phyloP scores from a whole-genome alignment of 2,113 vertebrate genomes.

The Sminthopsis crassicaudata region DNA sequence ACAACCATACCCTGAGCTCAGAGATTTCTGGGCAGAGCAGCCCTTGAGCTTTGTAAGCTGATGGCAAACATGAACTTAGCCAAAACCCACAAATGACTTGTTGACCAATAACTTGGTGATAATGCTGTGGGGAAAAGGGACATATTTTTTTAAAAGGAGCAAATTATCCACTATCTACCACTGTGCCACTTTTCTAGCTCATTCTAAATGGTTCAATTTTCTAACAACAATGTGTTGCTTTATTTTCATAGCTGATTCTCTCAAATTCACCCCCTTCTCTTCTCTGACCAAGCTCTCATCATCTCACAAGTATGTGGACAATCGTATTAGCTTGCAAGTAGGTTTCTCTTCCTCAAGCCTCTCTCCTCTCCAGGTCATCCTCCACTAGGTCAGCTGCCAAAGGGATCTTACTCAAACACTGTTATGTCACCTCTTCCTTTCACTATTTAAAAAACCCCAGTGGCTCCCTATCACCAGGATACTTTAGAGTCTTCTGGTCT shows the following conservation, averaged over 20 bases:
- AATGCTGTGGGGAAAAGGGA: slow-evolving; percentile 29
- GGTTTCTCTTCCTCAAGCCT: no score
- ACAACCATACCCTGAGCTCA: background rate
- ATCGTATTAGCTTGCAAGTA: background rate
- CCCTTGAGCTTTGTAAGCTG: slow-evolving; percentile 31
- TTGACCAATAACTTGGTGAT: background rate
- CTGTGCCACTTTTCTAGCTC: slow-evolving; percentile 29
- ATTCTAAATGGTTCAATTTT: slow-evolving; percentile 17
- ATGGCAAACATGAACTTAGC: slow-evolving; percentile 52
- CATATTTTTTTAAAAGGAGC: slow-evolving; percentile 5
- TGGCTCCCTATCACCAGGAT: background rate
- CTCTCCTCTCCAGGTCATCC: background rate
- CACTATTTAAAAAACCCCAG: background rate
- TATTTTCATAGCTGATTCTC: background rate
- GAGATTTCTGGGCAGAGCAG: slow-evolving; percentile 9
- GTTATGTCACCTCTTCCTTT: background rate
- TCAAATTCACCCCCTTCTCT: background rate
- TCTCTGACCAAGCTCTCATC: background rate
- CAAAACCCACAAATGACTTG: slow-evolving; percentile 51
- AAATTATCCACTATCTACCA: slow-evolving; percentile 10
- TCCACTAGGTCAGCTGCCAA: background rate
- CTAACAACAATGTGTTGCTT: background rate
- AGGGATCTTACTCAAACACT: background rate
- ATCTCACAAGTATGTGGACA: no score
- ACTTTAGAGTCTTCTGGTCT: background rate